A percentile compares a stretch with the other conserved stretches of the same genome.
Conservation (phyloP, 2,888 invertebrate genomes). For the Cantharis flavilabris region DNA sequence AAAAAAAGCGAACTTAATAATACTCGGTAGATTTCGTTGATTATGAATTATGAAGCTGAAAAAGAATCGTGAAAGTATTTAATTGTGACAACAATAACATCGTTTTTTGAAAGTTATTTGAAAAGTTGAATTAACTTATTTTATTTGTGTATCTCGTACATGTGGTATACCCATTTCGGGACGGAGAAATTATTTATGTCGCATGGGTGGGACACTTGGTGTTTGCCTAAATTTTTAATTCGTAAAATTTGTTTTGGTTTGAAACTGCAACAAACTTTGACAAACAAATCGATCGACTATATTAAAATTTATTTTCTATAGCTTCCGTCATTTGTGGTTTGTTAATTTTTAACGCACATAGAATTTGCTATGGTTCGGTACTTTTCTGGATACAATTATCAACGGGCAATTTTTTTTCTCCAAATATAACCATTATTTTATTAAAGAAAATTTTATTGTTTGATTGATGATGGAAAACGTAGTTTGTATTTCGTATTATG, state of each 20-base stretch:
- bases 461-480: not conserved
- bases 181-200: not conserved
- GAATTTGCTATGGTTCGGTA: not conserved
- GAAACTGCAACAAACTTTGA: not conserved
- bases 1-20: conserved; percentile 45
- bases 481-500: not conserved
- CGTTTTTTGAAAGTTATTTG: not conserved
- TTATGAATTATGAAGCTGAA: conserved; percentile 46
- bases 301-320: conserved; percentile 1
- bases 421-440: not conserved
- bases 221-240: not conserved
- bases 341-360: conserved; percentile 1
- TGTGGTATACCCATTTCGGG: not conserved
- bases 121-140: not conserved
- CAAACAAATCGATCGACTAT: conserved; percentile 2
- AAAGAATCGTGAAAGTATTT: conserved; percentile 12
- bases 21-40: conserved; percentile 49
- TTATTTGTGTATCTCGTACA: not conserved
- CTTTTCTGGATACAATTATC: not conserved
- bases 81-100: conserved; percentile 14
- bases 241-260: not conserved
- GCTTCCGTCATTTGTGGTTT: not conserved
- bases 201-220: not conserved
- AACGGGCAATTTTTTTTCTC: not conserved
- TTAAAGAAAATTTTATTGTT: not conserved